phyloP scores from a whole-genome alignment of 2,888 invertebrate species.

The Drosophila maculinotata region DNA sequence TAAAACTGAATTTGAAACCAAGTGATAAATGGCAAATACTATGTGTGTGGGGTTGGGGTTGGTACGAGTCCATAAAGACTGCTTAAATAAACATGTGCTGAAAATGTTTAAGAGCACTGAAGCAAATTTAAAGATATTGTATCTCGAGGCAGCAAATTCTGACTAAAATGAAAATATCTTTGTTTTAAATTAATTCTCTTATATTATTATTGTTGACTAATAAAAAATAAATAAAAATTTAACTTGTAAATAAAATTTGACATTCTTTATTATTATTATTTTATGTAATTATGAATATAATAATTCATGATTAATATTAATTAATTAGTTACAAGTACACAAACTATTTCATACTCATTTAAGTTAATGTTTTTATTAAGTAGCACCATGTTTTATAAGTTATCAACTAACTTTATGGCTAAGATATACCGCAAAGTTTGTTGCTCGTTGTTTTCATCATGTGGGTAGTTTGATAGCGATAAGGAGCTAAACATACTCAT shows the following conservation, averaged over 20 bases:
- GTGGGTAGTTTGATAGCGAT: conserved; percentile 1
- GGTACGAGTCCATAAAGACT: conserved; percentile 5
- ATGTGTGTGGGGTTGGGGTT: neutral
- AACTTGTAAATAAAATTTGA: too few species aligned
- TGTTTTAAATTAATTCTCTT: too few species aligned
- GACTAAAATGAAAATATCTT: neutral
- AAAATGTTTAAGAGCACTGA: neutral
- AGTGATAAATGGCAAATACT: conserved; percentile 30
- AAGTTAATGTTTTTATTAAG: neutral
- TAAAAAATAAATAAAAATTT: too few species aligned
- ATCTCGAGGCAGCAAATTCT: neutral
- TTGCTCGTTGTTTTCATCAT: conserved; percentile 1
- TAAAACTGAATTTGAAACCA: conserved; percentile 38
- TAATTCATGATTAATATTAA: too few species aligned
- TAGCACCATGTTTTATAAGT: neutral
- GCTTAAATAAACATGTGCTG: conserved; percentile 18
- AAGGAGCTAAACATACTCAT: conserved; percentile 20
- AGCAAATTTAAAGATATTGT: neutral
- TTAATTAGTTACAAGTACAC: too few species aligned
- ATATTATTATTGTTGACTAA: too few species aligned
- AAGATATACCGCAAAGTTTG: neutral
- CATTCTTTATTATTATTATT: too few species aligned
- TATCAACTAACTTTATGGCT: neutral
- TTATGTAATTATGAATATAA: too few species aligned
- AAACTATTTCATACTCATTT: too few species aligned